phyloP scores from a whole-genome alignment of 1,140 invertebrate species.

The Trachymyrmex cornetzi region DNA sequence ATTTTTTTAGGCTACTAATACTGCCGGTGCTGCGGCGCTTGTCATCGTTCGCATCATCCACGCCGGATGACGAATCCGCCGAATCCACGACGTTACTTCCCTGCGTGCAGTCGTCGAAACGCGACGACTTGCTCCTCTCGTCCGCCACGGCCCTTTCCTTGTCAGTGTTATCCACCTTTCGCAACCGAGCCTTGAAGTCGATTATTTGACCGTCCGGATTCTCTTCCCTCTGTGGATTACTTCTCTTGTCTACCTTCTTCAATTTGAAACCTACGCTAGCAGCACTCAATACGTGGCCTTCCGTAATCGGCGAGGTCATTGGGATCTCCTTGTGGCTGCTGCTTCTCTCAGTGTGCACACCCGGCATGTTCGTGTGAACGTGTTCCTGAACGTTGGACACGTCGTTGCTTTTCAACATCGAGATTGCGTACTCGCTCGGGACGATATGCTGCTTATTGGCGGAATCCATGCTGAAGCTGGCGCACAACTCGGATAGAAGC shows the following conservation, averaged over 20 bases:
- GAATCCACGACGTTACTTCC: constrained; percentile 79
- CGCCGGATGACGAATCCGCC: constrained; percentile 67
- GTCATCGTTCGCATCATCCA: constrained; percentile 91
- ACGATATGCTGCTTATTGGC: constrained; percentile 69
- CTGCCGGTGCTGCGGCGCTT: constrained; percentile 97
- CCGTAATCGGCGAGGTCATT: constrained; percentile 75
- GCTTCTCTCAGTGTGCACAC: constrained; percentile 65
- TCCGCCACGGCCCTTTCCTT: constrained; percentile 83
- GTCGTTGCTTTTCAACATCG: constrained; percentile 73
- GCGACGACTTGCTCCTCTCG: constrained; percentile 65
- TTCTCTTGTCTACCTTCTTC: constrained; percentile 90
- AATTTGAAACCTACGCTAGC: constrained; percentile 86
- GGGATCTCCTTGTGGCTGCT: constrained; percentile 67
- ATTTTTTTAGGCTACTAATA: constrained; percentile 96
- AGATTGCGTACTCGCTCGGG: constrained; percentile 83
- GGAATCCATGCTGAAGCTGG: constrained; percentile 83
- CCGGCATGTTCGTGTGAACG: constrained; percentile 20
- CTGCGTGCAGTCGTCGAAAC: constrained; percentile 71
- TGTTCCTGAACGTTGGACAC: constrained; percentile 53
- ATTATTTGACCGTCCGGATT: constrained; percentile 89
- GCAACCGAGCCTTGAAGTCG: constrained; percentile 94
- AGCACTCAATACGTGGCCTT: constrained; percentile 69
- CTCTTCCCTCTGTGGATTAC: constrained; percentile 86
- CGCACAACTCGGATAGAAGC: constrained; percentile 91
- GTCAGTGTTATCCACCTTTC: constrained; percentile 91